These are phyloP conservation scores for Acanthornis magna DNA, from an alignment of 2,797 vertebrate species.

Conservation along the genomic window DNA sequence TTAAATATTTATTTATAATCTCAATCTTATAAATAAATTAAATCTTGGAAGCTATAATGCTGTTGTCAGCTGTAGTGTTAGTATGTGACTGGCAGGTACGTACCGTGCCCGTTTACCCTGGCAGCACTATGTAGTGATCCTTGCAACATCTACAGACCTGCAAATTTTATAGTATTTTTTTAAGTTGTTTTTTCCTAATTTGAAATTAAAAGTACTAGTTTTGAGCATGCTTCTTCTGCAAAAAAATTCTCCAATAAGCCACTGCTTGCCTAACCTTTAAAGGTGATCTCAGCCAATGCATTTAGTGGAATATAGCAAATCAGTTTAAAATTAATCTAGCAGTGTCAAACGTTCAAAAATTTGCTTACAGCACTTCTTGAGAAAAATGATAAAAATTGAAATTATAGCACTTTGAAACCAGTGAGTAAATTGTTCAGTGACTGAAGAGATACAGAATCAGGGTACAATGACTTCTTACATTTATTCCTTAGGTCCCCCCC, in stretches of 20 bases:
- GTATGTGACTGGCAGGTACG: background rate
- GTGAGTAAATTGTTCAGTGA: background rate
- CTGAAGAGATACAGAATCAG: background rate
- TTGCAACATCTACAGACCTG: background rate
- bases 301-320: background rate
- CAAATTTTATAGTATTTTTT: background rate
- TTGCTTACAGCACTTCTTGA: background rate
- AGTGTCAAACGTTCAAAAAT: background rate
- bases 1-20: background rate
- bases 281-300: background rate
- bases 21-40: background rate
- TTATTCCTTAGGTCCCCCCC: conserved; percentile 83
- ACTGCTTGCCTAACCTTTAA: background rate
- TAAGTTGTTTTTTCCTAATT: background rate
- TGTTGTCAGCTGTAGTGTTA: background rate
- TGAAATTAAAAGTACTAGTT: background rate
- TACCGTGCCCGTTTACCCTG: background rate
- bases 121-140: background rate
- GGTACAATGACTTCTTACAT: conserved; percentile 62
- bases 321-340: background rate
- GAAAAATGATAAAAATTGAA: background rate
- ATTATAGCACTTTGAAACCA: background rate
- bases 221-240: background rate
- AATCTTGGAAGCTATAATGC: background rate
- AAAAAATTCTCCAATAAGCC: background rate